Evolutionary conservation across 2,888 invertebrate species (phyloP), one percentile per base, ranked within the genome.

Genomic region (Brenthis ino): DNA sequence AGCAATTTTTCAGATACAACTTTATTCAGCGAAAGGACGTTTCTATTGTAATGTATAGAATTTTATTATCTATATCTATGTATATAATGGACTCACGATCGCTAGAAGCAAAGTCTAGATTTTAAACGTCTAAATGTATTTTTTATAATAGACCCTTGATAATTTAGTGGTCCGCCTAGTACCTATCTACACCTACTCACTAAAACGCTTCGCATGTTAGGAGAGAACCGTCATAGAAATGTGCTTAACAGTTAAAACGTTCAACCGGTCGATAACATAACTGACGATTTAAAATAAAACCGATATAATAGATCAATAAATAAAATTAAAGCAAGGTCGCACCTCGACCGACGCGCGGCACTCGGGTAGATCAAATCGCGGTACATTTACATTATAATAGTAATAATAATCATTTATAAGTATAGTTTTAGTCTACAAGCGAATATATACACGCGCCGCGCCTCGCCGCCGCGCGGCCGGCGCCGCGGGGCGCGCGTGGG

Each of bases 341-440:
- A 28, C 8, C 11, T 8, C 11, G 37, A 43, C 37, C 37, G 37
- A 8, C 37, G 37, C 37, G 37, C 58, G n/a, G 53, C 57, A 65
- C 61, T 70, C 72, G 67, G 57, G 70, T 55, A 37, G 13, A 8
- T 58, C 16, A 37, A 53, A 43, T 60, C 73, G 68, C 75, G 74
- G 74, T 80, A 79, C 79, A 79, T 81, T 80, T 78, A 77, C 77
- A 69, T 72, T 57, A 48, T 60, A 54, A 57, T 64, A 66, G 33
- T 64, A 79, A 82, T 82, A 80, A 80, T 84, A 79, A 82, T 79
- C 74, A 79, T 80, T 78, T 76, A 80, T 80, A 82, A 79, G 79
- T 82, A 81, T 82, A 81, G 76, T 82, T 84, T 84, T 85, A 85
- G 72, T 85, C 87, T 91, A 91, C 80, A 89, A 89, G 91, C 89